Conservation (phyloP, 2,888 invertebrate species). For the Zaprionus bogoriensis region DNA sequence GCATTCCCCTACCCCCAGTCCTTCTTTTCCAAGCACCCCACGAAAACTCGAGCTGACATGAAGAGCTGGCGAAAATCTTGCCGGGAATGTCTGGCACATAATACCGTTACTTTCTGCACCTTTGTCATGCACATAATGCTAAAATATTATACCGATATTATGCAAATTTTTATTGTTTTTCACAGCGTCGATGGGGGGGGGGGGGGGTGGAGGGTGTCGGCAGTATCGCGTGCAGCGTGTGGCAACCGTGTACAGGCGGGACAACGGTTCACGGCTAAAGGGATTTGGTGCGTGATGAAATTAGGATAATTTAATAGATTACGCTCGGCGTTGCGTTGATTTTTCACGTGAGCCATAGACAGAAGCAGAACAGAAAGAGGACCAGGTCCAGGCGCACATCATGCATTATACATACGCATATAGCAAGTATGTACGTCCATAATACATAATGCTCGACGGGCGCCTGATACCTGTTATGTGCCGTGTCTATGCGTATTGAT, state of each 20-base stretch:
- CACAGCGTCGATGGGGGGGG: slow-evolving; percentile 27
- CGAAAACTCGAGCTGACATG: slow-evolving; percentile 9
- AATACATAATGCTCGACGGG: slow-evolving; percentile 18
- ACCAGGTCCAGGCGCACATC: slow-evolving; percentile 26
- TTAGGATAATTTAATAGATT: slow-evolving; percentile 79
- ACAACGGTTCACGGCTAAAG: slow-evolving; percentile 53
- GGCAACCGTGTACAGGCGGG: background rate
- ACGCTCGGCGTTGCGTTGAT: slow-evolving; percentile 75
- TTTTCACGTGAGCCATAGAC: slow-evolving; percentile 45
- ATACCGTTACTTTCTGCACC: slow-evolving; percentile 68
- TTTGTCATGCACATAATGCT: slow-evolving; percentile 72
- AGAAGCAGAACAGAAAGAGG: background rate
- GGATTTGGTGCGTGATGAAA: slow-evolving; percentile 77
- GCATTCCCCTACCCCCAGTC: background rate
- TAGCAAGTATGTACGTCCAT: slow-evolving; percentile 11
- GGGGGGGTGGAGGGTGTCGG: too few relatives aligned
- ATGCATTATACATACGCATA: slow-evolving; percentile 59
- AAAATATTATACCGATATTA: slow-evolving; percentile 81
- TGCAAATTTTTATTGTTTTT: slow-evolving; percentile 80
- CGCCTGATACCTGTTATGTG: slow-evolving; percentile 67
- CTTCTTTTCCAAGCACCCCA: background rate
- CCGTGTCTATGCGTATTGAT: slow-evolving; percentile 74
- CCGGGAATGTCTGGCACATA: slow-evolving; percentile 45
- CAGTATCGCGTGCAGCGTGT: too few relatives aligned
- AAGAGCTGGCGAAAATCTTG: slow-evolving; percentile 25